Conservation (phyloP, 2,888 invertebrate species). For the Phrixothrix hirtus region DNA sequence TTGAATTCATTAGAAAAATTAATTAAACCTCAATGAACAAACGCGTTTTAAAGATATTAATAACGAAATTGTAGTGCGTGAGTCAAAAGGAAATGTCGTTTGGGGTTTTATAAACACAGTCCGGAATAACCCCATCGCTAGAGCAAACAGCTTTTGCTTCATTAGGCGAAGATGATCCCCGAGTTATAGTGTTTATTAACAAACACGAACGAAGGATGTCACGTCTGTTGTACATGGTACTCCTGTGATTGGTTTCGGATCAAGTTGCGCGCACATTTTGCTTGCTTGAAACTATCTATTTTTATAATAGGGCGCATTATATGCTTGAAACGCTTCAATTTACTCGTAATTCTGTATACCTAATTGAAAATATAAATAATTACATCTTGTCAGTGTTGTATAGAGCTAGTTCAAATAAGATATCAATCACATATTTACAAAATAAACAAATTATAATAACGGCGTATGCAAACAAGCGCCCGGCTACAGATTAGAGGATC, state of each 20-base stretch:
- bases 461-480: conserved; percentile 41
- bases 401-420: too few species aligned
- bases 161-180: conserved; percentile 54
- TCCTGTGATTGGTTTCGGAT: conserved; percentile 21
- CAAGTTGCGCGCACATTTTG: conserved; percentile 10
- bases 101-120: conserved; percentile 38
- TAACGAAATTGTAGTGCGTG: conserved; percentile 12
- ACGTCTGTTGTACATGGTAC: conserved; percentile 42
- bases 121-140: conserved; percentile 44
- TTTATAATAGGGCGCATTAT: too few species aligned
- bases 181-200: conserved; percentile 57
- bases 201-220: conserved; percentile 51
- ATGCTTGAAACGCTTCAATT: too few species aligned
- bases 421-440: conserved; percentile 42
- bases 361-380: too few species aligned
- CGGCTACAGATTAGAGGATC: conserved; percentile 28
- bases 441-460: conserved; percentile 50
- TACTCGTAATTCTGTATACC: too few species aligned
- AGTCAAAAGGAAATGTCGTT: conserved; percentile 15
- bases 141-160: conserved; percentile 54
- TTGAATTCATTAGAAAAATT: too few species aligned
- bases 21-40: too few species aligned
- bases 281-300: too few species aligned
- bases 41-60: conserved; percentile 21
- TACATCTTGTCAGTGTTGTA: conserved; percentile 11